Conservation (phyloP, 2,113 vertebrate species). For the Camelus dromedarius region DNA sequence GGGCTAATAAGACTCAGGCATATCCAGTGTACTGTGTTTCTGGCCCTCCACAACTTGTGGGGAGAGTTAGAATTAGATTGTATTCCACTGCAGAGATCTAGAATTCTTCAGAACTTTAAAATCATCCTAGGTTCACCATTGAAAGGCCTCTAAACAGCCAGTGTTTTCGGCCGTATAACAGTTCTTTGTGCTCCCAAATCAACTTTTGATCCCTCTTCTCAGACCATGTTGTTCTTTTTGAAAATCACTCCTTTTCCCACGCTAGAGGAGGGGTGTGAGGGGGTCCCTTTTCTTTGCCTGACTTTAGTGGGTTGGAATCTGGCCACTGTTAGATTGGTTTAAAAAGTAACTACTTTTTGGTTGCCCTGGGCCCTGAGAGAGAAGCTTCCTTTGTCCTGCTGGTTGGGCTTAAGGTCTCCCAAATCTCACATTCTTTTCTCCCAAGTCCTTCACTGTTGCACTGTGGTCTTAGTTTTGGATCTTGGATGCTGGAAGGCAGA, state of each 20-base stretch:
- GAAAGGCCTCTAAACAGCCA: slow-evolving; percentile 6
- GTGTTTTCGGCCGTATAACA: not conserved
- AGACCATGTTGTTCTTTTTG: not conserved
- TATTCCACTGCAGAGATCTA: not conserved
- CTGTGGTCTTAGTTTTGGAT: not conserved
- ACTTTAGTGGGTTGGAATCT: not conserved
- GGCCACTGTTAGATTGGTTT: not conserved
- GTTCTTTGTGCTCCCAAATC: not conserved
- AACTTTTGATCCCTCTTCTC: not conserved
- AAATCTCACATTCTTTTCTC: not conserved
- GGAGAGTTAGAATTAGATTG: not conserved
- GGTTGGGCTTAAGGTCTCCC: not conserved
- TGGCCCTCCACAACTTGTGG: not conserved
- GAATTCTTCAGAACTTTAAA: not conserved
- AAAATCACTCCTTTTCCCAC: not conserved
- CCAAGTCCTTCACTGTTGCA: not conserved
- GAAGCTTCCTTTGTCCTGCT: not conserved
- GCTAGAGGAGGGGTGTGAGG: too few relatives aligned
- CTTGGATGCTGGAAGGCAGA: not conserved
- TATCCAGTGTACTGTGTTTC: not conserved
- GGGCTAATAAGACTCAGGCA: not conserved
- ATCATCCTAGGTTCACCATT: not conserved
- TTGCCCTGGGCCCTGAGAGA: not conserved
- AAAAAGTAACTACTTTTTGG: not conserved
- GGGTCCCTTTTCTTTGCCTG: not conserved